Evolutionary conservation across 2,113 vertebrate species (phyloP).

Genomic region (Pitta sordida): DNA sequence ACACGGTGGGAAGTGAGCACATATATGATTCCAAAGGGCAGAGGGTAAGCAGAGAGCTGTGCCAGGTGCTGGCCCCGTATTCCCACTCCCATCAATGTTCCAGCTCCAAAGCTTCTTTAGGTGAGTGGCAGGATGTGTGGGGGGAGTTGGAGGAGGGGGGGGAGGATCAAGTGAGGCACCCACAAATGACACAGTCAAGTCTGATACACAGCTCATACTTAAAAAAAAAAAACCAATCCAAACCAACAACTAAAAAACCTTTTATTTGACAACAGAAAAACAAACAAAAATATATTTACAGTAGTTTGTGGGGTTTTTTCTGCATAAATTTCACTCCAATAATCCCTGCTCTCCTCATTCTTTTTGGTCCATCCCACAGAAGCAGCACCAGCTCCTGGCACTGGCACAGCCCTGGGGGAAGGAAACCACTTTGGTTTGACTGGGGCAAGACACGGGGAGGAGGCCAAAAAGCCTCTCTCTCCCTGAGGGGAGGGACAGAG

Average conservation of each 20-base stretch:
- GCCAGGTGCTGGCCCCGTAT: not conserved
- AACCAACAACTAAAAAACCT: not conserved
- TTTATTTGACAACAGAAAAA: slow-evolving; percentile 62
- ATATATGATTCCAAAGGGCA: fast-evolving
- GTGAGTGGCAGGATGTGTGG: not conserved
- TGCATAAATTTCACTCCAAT: not conserved
- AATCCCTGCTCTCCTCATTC: not conserved
- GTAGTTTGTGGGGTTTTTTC: slow-evolving; percentile 43
- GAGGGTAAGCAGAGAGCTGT: not conserved
- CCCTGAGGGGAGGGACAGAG: not conserved
- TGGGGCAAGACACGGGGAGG: not conserved
- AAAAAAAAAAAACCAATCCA: not conserved
- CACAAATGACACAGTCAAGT: not conserved
- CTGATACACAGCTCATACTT: not conserved
- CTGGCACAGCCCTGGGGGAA: not conserved
- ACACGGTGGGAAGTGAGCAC: not conserved
- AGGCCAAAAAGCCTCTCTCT: not conserved
- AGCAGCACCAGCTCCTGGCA: not conserved
- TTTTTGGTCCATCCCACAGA: not conserved
- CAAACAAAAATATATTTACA: slow-evolving; percentile 58
- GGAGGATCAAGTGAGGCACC: not conserved
- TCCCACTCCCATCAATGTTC: not conserved
- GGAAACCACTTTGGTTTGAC: not conserved
- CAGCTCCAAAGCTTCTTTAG: not conserved
- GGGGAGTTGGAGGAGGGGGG: not conserved